Evolutionary conservation across 2,113 vertebrate genomes (phyloP).

Genomic region (Microcebus griseorufus): DNA sequence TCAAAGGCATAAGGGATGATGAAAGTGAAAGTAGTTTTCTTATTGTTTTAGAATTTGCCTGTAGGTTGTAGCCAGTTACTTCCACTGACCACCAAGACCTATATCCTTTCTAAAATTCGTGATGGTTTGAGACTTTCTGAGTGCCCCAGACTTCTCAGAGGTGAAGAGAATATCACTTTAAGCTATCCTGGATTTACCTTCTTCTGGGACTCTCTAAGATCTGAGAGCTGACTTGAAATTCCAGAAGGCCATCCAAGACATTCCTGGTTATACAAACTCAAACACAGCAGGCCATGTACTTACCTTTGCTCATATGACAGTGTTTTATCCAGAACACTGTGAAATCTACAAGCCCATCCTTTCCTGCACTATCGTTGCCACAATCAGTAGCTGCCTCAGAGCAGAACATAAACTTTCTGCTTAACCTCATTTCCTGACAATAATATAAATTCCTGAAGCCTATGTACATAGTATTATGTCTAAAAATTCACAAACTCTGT

Average conservation of each 20-base stretch:
- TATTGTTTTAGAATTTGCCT: not conserved
- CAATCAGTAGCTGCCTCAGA: not conserved
- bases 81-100: not conserved
- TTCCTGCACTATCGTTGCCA: fast-evolving
- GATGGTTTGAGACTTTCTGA: not conserved
- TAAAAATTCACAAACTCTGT: not conserved
- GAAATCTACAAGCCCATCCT: not conserved
- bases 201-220: not conserved
- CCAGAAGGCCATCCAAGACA: not conserved
- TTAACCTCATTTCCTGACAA: not conserved
- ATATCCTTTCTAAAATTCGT: not conserved
- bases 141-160: not conserved
- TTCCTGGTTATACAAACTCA: not conserved
- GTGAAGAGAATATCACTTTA: not conserved
- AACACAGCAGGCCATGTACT: not conserved
- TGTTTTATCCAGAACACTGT: not conserved
- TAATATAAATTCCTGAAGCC: not conserved
- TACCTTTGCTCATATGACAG: not conserved
- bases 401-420: not conserved
- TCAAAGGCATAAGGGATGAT: not conserved
- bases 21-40: not conserved
- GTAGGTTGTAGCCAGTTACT: not conserved
- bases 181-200: not conserved
- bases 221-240: not conserved
- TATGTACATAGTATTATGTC: fast-evolving